Evolutionary conservation across 2,888 invertebrate genomes (phyloP).

Genomic region (Conus canariensis): DNA sequence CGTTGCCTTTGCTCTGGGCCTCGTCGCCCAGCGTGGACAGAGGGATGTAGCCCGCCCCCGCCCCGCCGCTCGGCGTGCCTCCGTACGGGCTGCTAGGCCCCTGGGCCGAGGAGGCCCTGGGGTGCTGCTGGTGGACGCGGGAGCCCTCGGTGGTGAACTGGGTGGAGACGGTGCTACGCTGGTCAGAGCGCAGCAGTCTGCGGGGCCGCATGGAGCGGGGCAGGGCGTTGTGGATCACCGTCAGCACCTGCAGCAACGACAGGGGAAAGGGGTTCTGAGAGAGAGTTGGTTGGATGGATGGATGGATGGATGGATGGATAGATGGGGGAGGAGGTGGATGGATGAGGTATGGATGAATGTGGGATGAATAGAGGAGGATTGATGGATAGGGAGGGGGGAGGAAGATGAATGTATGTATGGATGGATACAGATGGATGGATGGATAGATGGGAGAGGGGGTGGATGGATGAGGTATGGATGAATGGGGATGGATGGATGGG

Average conservation of each 20-base stretch:
- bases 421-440: too few relatives aligned
- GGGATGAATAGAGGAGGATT: too few relatives aligned
- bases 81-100: neutral
- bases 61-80: neutral
- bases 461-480: too few relatives aligned
- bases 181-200: conserved; percentile 44
- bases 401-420: too few relatives aligned
- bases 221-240: conserved; percentile 40
- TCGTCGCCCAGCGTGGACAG: conserved; percentile 47
- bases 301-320: too few relatives aligned
- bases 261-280: neutral
- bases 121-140: conserved; percentile 29
- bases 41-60: conserved; percentile 46
- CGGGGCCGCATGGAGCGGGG: conserved; percentile 41
- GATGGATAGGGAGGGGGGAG: too few relatives aligned
- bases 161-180: conserved; percentile 47
- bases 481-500: too few relatives aligned
- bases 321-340: too few relatives aligned
- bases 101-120: neutral
- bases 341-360: too few relatives aligned
- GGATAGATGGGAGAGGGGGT: too few relatives aligned
- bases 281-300: neutral
- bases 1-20: neutral
- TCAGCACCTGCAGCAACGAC: conserved; percentile 42
- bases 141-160: conserved; percentile 49